Evolutionary conservation across 2,888 invertebrate species (phyloP), one percentile per base, ranked within the genome.

Genomic region (Synanthedon myopaeformis): DNA sequence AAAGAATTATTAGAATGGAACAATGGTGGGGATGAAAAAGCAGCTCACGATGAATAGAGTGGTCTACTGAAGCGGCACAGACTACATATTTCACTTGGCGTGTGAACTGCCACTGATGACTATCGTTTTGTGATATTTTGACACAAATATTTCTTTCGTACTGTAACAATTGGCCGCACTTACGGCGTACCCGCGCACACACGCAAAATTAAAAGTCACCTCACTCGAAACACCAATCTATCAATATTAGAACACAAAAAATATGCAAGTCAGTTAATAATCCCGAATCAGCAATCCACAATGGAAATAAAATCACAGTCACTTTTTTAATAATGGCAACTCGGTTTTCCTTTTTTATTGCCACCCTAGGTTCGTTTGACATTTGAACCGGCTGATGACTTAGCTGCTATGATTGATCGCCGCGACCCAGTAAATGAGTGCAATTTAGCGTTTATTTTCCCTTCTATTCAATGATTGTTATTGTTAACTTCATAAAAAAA

Each of bases 181-280:
- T 71, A 74, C 63, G 61, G 52, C 59, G 52, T 58, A 61, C 65
- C 64, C 62, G 62, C 64, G 63, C 66, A 76, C 58, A 66, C 72
- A 76, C 72, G 73, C 75, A 71, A 75, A 78, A 74, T 74, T 72
- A 74, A 81, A 76, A 80, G 75, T 74, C 76, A 76, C 72, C 71
- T 74, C 45, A 77, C 81, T 82, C 71, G 72, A 84, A 83, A 82
- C 84, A 80, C 76, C 80, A 75, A 87, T 87, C 87, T 85, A 87
- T 87, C 87, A 87, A 87, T 86, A 87, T 85, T 86, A 87, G 77
- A 82, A 84, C 79, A 87, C 84, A 87, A 87, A 87, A 87, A 85
- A 84, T 80, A 83, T 85, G 87, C 87, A 87, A 87, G 87, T 87
- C 87, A 87, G 82, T 83, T 86, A 85, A 86, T 87, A 87, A 87